A percentile compares a stretch with the other conserved stretches of the same genome.
Conservation (phyloP, 2,797 vertebrate genomes). For the Chromobotia macracanthus region DNA sequence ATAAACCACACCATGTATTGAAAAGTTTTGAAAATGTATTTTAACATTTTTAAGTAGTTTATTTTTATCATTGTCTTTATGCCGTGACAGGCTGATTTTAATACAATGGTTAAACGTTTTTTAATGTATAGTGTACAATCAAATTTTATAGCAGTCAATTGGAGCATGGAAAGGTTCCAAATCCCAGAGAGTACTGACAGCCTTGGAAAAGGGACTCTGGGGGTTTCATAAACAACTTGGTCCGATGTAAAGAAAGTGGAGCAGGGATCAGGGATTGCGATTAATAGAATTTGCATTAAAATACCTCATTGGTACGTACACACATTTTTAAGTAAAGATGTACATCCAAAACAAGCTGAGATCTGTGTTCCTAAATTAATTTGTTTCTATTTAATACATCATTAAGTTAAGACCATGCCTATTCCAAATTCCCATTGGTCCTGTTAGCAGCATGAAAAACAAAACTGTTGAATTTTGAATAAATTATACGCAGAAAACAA, state of each 20-base stretch:
- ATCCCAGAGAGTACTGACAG: background rate
- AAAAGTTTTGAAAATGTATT: background rate
- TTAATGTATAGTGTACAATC: background rate
- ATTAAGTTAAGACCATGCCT: background rate
- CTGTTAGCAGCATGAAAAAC: background rate
- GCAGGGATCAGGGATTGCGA: background rate
- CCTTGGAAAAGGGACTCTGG: conserved; percentile 4
- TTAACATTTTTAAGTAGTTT: background rate
- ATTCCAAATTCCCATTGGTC: background rate
- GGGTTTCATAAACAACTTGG: conserved; percentile 43
- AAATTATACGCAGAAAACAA: background rate
- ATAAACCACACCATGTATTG: too few relatives aligned
- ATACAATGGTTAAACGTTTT: background rate
- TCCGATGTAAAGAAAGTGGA: background rate
- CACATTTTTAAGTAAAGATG: too few relatives aligned
- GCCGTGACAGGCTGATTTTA: background rate
- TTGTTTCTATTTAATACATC: background rate
- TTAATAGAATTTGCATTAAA: too few relatives aligned
- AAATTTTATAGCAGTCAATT: background rate
- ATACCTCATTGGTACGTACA: too few relatives aligned
- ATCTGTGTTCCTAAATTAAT: background rate
- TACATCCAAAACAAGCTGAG: too few relatives aligned
- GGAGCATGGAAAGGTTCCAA: background rate
- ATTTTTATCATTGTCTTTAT: background rate
- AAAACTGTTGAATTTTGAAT: background rate